Percentiles rank a stretch among this genome's conserved stretches.
Evolutionary conservation across 2,888 invertebrate genomes (phyloP).

Genomic region (Aspidiotus rigidus): DNA sequence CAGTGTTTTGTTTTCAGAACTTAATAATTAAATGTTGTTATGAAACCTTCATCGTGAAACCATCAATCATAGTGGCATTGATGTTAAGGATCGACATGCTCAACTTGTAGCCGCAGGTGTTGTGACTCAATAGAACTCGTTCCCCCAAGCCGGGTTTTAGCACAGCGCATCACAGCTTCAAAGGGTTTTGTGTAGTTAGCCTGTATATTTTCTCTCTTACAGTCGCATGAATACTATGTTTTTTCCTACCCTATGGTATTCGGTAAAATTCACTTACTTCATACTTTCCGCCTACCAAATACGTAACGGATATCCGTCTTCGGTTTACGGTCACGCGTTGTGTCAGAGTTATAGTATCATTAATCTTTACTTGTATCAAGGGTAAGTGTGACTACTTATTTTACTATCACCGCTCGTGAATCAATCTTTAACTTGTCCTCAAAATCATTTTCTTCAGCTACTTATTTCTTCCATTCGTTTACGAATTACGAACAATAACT

Average conservation of each 20-base stretch:
- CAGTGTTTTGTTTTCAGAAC: no score
- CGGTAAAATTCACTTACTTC: slow-evolving; percentile 32
- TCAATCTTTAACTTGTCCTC: background rate
- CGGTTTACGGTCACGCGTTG: slow-evolving; percentile 32
- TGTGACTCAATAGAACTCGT: no score
- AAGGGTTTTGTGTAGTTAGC: no score
- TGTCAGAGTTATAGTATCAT: slow-evolving; percentile 34
- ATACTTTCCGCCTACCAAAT: slow-evolving; percentile 36
- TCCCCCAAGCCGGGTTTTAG: no score
- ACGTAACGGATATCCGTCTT: slow-evolving; percentile 34
- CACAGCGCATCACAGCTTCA: no score
- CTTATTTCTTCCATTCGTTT: slow-evolving; percentile 35
- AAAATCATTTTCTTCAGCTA: slow-evolving; percentile 25
- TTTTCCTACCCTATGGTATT: slow-evolving; percentile 14
- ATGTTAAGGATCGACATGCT: no score
- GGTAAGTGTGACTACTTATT: slow-evolving; percentile 25
- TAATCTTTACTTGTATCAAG: slow-evolving; percentile 29
- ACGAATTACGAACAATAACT: slow-evolving; percentile 33
- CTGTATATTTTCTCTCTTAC: no score
- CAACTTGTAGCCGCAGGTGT: no score
- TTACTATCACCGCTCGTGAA: background rate
- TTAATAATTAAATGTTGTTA: no score
- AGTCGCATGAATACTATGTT: slow-evolving; percentile 17
- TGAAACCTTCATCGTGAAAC: no score
- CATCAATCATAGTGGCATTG: no score